Base-by-base conservation (phyloP, 2,113 vertebrate genomes). In the Gobius niger region DNA sequence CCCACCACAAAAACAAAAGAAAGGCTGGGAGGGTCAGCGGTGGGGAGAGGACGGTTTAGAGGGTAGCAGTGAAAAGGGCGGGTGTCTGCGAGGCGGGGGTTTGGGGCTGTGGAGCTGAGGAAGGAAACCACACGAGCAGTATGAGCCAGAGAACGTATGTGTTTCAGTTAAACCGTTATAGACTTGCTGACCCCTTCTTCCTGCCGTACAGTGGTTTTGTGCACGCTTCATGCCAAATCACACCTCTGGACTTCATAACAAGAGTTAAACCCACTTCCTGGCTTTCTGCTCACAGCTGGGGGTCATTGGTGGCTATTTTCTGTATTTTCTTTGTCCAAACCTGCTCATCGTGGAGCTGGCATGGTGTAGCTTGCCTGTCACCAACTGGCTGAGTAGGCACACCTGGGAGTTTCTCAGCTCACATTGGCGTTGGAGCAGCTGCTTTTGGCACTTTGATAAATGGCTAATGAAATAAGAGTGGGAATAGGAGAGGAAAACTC, bases 161-260 rank as follows among this genome's bases (percentile, higher is more conserved):
- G 75, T 88, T 91, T 89, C 88, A 88, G 83, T 86, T 88, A 68
- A 82, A 87, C 88, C 71, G 76, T 89, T 87, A 83, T 67, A 88
- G 88, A 90, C 82, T 82, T 83, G 77, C 72, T 87, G 86, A 87
- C 82, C 83, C 83, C 67, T 54, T 63, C 76, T 85, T 85, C 85
- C 88, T 88, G 82, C 72, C 77, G 68, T 63, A 72, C 75, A 80
- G 76, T 77, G 76, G 64, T 47, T 47, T 67, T 68, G 63, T 78
- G 46, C 74, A 62, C 67, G 0, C 75, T 49, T 24, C 7, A 5
- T 72, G 76, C 82, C 80, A 84, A 80, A 76, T 85, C 78, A 73
- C 77, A 81, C 73, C 67, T 18, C 50, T 10, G 40, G 61, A 67
- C 79, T 53, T 80, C 68, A 81, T 79, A 76, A 74, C 77, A 82